Base-by-base conservation (phyloP, 2,888 invertebrate species). In the Anarsia innoxiella region DNA sequence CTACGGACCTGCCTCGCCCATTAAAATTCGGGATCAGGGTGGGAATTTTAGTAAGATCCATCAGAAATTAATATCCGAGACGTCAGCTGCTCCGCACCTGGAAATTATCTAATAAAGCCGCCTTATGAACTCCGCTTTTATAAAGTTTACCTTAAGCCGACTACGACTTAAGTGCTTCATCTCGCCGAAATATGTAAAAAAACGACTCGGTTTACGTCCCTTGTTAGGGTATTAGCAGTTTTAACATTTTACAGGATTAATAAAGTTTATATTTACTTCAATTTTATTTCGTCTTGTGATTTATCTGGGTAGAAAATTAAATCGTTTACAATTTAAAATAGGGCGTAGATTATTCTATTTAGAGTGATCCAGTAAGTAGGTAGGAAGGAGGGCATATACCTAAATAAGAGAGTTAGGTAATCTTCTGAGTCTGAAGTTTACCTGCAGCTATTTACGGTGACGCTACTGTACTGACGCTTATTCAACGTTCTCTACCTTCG, bases 51-150 rank as follows among this genome's bases (percentile, higher is more conserved):
- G 56, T 49, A 51, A 39, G 56, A 71, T 68, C 67, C 72, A 70
- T 73, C 64, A 72, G 64, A 73, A 71, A 78, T 76, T 78, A 77
- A 78, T 76, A 78, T 71, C 66, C 44, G 56, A 64, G 63, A 59
- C 71, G 75, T 64, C 80, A 76, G 75, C 69, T 76, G 74, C 52
- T 68, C 61, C 57, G 64, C 73, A 77, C 74, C 78, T 75, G 76
- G 64, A 67, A 69, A 70, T 72, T 63, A 59, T 60, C 68, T 72
- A 75, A 77, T 78, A 77, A 75, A 75, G 72, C 63, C 63, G 67
- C 64, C 68, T 77, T 75, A 76, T 75, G 66, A 78, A 72, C 71
- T 75, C 69, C 48, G 66, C 68, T 72, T 70, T 74, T 66, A 71
- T 63, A 76, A 75, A 76, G 56, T 70, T 71, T 66, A 56, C 50